Evolutionary conservation across 2,113 vertebrate species (phyloP).

Genomic region (Talpa occidentalis): DNA sequence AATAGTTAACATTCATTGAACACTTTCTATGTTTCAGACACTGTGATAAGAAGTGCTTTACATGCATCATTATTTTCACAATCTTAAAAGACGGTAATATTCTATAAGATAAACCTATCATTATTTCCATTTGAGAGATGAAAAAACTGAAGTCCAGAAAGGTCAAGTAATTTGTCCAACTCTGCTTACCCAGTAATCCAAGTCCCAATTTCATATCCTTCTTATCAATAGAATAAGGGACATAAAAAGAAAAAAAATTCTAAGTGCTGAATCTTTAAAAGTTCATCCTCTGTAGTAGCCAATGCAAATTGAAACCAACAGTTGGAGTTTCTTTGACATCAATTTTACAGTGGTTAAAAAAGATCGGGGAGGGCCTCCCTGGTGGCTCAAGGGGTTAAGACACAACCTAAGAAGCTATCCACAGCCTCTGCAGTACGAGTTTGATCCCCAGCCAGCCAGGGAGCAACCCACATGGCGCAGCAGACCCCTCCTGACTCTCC

Average conservation of each 20-base stretch:
- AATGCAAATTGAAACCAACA: background rate
- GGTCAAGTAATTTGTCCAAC: background rate
- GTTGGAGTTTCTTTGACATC: background rate
- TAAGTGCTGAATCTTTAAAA: background rate
- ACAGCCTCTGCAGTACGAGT: no score
- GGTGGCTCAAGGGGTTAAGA: no score
- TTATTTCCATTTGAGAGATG: slow-evolving; percentile 9
- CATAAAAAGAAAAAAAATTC: background rate
- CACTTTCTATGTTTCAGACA: background rate
- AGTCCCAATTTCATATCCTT: background rate
- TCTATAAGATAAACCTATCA: background rate
- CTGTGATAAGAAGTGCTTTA: background rate
- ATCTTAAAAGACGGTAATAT: background rate
- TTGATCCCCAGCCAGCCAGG: no score
- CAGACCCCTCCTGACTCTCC: no score
- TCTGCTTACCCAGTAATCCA: background rate
- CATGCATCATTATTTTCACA: background rate
- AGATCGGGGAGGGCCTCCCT: background rate
- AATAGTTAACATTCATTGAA: background rate
- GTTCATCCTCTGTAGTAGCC: slow-evolving; percentile 3
- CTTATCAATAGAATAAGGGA: background rate
- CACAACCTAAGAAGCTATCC: no score
- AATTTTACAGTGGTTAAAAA: background rate
- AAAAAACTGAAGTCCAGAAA: slow-evolving; percentile 24
- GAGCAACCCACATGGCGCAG: no score